phyloP scores from a whole-genome alignment of 1,140 invertebrate genomes.

The Orussus abietinus region DNA sequence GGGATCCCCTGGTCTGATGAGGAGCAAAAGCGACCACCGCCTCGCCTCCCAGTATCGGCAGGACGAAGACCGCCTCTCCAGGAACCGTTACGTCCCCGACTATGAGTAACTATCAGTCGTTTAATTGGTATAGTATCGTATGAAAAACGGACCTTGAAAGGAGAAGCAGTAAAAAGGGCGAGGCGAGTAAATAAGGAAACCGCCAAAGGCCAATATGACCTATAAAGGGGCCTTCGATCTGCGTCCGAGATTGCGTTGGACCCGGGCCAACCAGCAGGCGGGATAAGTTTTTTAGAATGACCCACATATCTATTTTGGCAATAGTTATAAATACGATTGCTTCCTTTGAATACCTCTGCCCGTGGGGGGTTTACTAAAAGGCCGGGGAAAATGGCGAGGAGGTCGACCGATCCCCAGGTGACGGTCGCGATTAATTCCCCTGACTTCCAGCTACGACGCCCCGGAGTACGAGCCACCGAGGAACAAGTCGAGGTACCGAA shows the following conservation, averaged over 20 bases:
- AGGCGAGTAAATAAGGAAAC: too few species aligned
- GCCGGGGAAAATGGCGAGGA: too few species aligned
- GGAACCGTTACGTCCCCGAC: slow-evolving; percentile 51
- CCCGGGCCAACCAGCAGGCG: slow-evolving; percentile 28
- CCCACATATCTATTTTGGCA: slow-evolving; percentile 33
- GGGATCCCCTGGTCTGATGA: slow-evolving; percentile 72
- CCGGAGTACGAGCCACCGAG: slow-evolving; percentile 48
- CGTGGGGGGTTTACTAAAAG: too few species aligned
- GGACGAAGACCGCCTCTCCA: slow-evolving; percentile 61
- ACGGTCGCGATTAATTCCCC: too few species aligned
- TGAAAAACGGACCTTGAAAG: too few species aligned
- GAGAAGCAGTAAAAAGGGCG: slow-evolving; percentile 12
- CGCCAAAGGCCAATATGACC: slow-evolving; percentile 19
- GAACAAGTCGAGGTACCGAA: slow-evolving; percentile 54
- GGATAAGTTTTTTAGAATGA: slow-evolving; percentile 37
- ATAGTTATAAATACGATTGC: slow-evolving; percentile 35
- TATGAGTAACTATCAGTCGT: slow-evolving; percentile 49
- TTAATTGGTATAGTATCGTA: too few species aligned
- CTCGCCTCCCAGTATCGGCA: slow-evolving; percentile 84
- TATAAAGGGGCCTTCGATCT: slow-evolving; percentile 32
- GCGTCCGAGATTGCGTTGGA: slow-evolving; percentile 37
- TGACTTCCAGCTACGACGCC: slow-evolving; percentile 41
- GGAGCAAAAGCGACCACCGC: slow-evolving; percentile 90
- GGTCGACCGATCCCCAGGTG: too few species aligned
- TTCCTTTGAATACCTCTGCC: too few species aligned